Percentiles rank a stretch among this genome's conserved stretches.
Evolutionary conservation across 2,888 invertebrate species (phyloP).

Genomic region (Drosophila histrio): DNA sequence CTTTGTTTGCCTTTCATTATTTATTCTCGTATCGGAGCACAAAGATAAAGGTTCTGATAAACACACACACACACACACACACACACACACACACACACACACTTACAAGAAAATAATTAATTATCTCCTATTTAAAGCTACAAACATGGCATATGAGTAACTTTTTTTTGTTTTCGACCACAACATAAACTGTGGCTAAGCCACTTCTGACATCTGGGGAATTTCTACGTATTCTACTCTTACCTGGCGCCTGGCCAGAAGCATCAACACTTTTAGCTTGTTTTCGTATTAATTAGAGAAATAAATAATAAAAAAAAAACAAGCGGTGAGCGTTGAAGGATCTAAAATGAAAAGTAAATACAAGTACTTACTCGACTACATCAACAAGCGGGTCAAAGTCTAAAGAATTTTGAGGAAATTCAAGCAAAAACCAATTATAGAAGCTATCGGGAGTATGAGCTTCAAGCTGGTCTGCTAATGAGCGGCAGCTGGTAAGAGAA

Average conservation of each 20-base stretch:
- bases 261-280: constrained; percentile 16
- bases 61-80: not conserved
- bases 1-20: constrained; percentile 74
- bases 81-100: constrained; percentile 1
- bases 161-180: not conserved
- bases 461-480: constrained; percentile 26
- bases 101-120: constrained; percentile 49
- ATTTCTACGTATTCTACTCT: not conserved
- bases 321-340: constrained; percentile 46
- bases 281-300: constrained; percentile 59
- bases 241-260: constrained; percentile 52
- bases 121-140: constrained; percentile 51
- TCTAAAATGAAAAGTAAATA: constrained; percentile 54
- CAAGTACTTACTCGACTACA: not conserved
- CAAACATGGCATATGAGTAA: constrained; percentile 42
- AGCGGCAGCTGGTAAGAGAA: constrained; percentile 29
- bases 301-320: constrained; percentile 46
- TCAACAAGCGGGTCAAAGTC: constrained; percentile 13
- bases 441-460: not conserved
- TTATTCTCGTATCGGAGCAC: constrained; percentile 64
- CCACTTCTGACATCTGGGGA: constrained; percentile 46
- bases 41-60: constrained; percentile 24
- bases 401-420: constrained; percentile 15
- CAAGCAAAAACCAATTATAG: constrained; percentile 50
- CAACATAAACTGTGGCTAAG: constrained; percentile 21